Evolutionary conservation across 2,113 vertebrate genomes (phyloP), one percentile per base, ranked within the genome.

Genomic region (Pelecanus crispus): DNA sequence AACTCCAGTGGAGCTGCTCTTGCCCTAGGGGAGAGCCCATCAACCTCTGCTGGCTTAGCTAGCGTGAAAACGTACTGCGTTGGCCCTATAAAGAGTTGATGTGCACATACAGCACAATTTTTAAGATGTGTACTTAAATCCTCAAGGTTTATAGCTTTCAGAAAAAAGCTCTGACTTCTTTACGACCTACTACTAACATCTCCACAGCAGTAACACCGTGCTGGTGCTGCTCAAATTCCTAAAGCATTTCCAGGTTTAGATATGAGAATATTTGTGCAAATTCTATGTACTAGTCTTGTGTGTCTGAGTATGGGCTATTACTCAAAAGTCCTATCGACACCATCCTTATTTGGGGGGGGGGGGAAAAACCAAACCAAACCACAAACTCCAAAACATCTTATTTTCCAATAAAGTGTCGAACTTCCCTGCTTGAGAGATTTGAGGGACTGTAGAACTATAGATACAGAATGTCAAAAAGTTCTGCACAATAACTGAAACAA

Each of bases 31-130:
- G 8, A 72, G 38, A 73, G 29, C 3, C 34, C 25, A 2, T 6
- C 53, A 26, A 3, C 68, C 9, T 6, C n/a, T 26, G 6, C 45
- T 26, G 53, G n/a, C 32, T 32, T 20, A 38, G 38, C 65, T 3
- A 17, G 53, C 0, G 2, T 7, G 9, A 61, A 26, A 8, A 8
- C 52, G 5, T 1, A 3, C 25, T 3, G 20, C 5, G 12, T 31
- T 22, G 24, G 66, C 17, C 40, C 61, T 40, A 3, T 8, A 25
- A 32, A n/a, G 1, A 74, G 29, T 0, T 9, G 29, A 21, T 40
- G 67, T 18, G 38, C 9, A 4, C 2, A 4, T 1, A 14, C 45
- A 53, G 74, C 58, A 20, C 52, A 5, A 5, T 5, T 34, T 17
- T 32, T 5, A 32, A 31, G 52, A 7, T 3, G 9, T 7, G 52